Base-by-base conservation (phyloP, 2,888 invertebrate species). In the Parelbella ahira region DNA sequence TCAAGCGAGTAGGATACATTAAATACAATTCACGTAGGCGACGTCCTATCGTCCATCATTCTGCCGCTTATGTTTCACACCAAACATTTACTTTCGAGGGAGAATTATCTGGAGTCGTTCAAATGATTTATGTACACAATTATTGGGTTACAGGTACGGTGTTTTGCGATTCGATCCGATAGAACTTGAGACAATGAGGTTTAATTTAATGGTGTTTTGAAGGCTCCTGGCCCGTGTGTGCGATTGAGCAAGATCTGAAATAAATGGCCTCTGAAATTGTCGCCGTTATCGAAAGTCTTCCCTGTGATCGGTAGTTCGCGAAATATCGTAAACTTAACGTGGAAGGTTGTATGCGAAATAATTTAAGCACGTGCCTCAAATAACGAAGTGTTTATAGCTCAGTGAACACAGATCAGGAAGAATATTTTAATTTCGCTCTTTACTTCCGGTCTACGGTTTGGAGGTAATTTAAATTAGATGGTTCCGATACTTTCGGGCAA, bases 101-200 rank as follows among this genome's bases (percentile, higher is more conserved):
- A 76, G 79, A 84, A 86, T 87, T 87, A 87, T 86, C 86, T 83
- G 82, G 61, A 86, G 84, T 82, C 86, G 83, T 87, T 86, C 81
- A 73, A 78, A 81, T 87, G 87, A 87, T 86, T 84, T 87, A 87
- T 84, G 82, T 81, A 81, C 81, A 83, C 84, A 86, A 86, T 87
- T 87, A 87, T 87, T 86, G 86, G 84, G 84, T 80, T 79, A 82
- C 84, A 84, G 84, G 83, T 83, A 76, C 74, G 72, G 59, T 81
- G 82, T 81, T 80, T 82, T 79, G 79, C 73, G 81, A 81, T 78
- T 71, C 76, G 78, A 83, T 80, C 53, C 68, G 80, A 83, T 82
- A 76, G 69, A 77, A 78, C 63, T 75, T 58, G 72, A 81, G 82
- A 84, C 84, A 83, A 83, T 80, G 78, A 77, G 71, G 68, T 62